Conservation (phyloP, 2,888 invertebrate genomes). For the Prenolepis imparis region DNA sequence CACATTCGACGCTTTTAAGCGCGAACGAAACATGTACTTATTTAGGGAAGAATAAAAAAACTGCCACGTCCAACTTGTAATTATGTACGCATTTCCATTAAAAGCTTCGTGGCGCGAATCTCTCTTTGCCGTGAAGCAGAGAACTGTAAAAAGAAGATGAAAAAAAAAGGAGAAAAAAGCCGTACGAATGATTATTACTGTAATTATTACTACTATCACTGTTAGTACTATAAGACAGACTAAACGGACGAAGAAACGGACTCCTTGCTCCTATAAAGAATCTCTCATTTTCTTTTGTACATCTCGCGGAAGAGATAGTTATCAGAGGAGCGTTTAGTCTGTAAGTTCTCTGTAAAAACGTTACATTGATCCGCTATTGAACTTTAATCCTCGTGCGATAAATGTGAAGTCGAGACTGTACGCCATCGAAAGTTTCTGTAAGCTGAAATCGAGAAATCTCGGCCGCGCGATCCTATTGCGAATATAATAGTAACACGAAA, state of each 20-base stretch:
- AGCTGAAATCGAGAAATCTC: conserved; percentile 33
- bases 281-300: conserved; percentile 46
- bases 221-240: conserved; percentile 52
- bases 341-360: conserved; percentile 43
- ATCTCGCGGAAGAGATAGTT: conserved; percentile 3
- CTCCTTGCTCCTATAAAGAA: conserved; percentile 55
- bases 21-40: conserved; percentile 59
- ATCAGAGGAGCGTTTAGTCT: conserved; percentile 27
- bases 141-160: conserved; percentile 14
- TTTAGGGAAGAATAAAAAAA: conserved; percentile 41
- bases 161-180: neutral
- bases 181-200: conserved; percentile 61
- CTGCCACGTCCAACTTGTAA: conserved; percentile 62
- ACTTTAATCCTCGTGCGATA: conserved; percentile 50
- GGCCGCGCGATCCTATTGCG: conserved; percentile 10
- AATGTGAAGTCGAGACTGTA: conserved; percentile 41
- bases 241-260: conserved; percentile 43
- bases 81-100: conserved; percentile 68
- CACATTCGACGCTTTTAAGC: conserved; percentile 37
- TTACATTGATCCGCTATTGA: conserved; percentile 47
- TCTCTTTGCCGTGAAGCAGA: conserved; percentile 30
- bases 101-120: conserved; percentile 59
- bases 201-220: conserved; percentile 59
- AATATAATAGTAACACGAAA: conserved; percentile 12
- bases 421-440: conserved; percentile 33